These are phyloP conservation scores for Pararge aegeria DNA, from an alignment of 1,140 invertebrate species.

Conservation along the genomic window DNA sequence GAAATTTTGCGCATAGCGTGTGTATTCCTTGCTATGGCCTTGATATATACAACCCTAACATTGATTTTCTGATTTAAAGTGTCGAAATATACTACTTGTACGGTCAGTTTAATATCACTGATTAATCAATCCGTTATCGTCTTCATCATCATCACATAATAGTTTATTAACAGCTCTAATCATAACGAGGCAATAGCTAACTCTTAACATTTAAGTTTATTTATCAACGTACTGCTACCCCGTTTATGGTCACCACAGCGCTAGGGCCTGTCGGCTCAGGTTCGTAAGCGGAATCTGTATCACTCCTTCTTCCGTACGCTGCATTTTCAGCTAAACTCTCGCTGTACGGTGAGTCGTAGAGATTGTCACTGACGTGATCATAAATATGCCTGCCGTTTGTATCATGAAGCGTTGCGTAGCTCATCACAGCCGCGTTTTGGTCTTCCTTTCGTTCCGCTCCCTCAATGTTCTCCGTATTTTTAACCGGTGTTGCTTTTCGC, in stretches of 20 bases:
- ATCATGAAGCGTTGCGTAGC: constrained; percentile 89
- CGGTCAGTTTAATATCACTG: constrained; percentile 5
- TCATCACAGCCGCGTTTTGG: constrained; percentile 91
- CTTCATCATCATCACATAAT: background rate
- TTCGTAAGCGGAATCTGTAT: constrained; percentile 80
- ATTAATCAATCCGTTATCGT: background rate
- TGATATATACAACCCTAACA: too few species aligned
- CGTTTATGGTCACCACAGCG: constrained; percentile 75
- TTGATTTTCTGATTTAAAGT: background rate
- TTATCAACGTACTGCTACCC: constrained; percentile 71
- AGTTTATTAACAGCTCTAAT: constrained; percentile 6
- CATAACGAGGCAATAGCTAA: constrained; percentile 11
- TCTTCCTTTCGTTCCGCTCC: constrained; percentile 91
- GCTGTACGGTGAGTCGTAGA: constrained; percentile 85
- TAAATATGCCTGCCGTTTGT: constrained; percentile 84
- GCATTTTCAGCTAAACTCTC: constrained; percentile 70
- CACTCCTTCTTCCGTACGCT: constrained; percentile 68
- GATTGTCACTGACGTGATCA: constrained; percentile 87
- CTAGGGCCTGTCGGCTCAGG: constrained; percentile 61
- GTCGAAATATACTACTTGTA: constrained; percentile 4
- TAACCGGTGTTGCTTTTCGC: constrained; percentile 90
- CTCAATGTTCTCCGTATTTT: constrained; percentile 93
- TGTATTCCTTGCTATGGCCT: too few species aligned
- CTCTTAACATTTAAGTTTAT: background rate
- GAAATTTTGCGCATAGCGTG: too few species aligned